Conservation (phyloP, 2,113 vertebrate genomes). For the Tympanuchus pallidicinctus region DNA sequence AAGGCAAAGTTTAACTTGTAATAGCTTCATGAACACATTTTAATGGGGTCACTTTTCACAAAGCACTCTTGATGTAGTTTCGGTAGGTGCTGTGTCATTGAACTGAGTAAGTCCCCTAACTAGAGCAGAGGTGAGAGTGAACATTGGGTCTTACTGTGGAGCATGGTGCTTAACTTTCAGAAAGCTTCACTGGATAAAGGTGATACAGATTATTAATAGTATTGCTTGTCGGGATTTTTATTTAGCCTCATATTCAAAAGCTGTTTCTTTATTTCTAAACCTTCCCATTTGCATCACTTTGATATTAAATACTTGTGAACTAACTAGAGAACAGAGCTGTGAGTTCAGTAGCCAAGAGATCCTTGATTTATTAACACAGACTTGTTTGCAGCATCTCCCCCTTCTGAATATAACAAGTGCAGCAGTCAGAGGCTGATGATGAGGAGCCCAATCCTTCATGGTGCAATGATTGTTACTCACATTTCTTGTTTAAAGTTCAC, state of each 20-base stretch:
- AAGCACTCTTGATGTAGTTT: constrained; percentile 6
- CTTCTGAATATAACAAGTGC: background rate
- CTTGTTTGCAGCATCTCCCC: background rate
- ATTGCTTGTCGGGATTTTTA: constrained; percentile 38
- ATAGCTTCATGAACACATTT: background rate
- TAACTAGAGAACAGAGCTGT: constrained; percentile 56
- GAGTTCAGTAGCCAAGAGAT: constrained; percentile 47
- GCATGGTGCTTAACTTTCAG: constrained; percentile 5
- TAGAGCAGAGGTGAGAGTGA: constrained; percentile 5
- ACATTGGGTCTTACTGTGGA: background rate
- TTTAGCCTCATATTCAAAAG: constrained; percentile 44
- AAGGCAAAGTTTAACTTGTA: background rate
- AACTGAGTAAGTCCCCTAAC: background rate
- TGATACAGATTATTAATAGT: background rate
- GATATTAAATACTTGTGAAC: constrained; percentile 60
- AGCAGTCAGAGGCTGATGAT: background rate
- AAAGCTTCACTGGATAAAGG: background rate
- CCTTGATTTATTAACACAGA: constrained; percentile 4
- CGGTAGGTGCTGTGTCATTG: background rate
- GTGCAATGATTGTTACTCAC: background rate
- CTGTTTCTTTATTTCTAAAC: constrained; percentile 44
- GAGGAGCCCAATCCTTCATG: background rate
- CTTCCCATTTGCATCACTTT: constrained; percentile 57
- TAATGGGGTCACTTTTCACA: background rate
- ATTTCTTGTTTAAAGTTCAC: background rate